phyloP scores from a whole-genome alignment of 92 coral and sea anemone species.

The Palythoa grandis region DNA sequence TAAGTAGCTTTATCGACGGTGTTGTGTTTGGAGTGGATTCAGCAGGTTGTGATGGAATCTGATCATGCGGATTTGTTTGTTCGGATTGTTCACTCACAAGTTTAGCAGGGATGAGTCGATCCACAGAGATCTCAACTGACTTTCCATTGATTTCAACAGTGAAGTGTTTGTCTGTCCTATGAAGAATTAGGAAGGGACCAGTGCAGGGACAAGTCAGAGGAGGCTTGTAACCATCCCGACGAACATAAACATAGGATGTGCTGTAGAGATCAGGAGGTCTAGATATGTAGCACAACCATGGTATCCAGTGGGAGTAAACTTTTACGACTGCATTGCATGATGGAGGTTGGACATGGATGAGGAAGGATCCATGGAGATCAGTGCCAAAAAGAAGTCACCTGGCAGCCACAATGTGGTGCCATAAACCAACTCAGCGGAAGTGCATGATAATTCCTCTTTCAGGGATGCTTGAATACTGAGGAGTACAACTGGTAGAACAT shows the following conservation, averaged over 20 bases:
- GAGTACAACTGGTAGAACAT: constrained; percentile 41
- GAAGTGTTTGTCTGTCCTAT: neutral
- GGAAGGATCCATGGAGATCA: constrained; percentile 29
- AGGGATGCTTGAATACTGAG: constrained; percentile 40
- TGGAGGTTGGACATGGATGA: constrained; percentile 36
- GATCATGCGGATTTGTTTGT: neutral
- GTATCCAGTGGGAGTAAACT: neutral
- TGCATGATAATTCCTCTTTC: constrained; percentile 42
- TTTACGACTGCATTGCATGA: constrained; percentile 14
- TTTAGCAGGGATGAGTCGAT: neutral
- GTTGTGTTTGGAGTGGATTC: neutral
- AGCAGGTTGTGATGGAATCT: neutral
- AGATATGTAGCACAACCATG: neutral
- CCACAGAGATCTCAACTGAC: neutral
- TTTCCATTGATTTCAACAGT: neutral
- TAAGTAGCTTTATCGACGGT: neutral
- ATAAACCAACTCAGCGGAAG: constrained; percentile 50
- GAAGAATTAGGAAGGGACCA: neutral
- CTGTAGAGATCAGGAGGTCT: neutral
- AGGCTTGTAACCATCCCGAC: neutral
- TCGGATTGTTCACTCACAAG: neutral
- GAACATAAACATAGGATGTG: neutral
- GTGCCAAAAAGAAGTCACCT: constrained; percentile 48
- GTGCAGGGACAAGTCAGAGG: neutral
- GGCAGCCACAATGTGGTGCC: constrained; percentile 52